Base-by-base conservation (phyloP, 2,888 invertebrate genomes). In the Acrobeloides nanus region DNA sequence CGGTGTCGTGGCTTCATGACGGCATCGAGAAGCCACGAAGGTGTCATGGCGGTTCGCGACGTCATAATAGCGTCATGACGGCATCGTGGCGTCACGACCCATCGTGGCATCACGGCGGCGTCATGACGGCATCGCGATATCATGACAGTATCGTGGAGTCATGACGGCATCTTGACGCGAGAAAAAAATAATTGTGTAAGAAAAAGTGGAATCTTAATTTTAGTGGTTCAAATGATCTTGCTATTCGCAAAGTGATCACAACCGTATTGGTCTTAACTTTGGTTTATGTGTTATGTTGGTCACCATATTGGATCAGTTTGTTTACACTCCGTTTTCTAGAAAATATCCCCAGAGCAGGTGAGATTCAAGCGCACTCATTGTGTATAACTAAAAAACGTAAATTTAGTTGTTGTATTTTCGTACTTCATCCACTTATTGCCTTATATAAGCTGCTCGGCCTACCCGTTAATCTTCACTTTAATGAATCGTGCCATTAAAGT, bases 371-470 rank as follows among this genome's bases (percentile, higher is more conserved):
- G 34, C 21, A 44, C 34, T 2, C 20, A 34, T 3, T 8, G 20
- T 34, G 5, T 34, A 7, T 20, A 20, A 34, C 34, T 4, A 10
- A 20, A 20, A 4, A 8, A 20, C 10, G 21, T 20, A n/a, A n/a
- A n/a, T 68, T 48, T 61, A 70, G 70, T 66, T 21, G 61, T 71
- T 38, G 65, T 71, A 45, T 54, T 66, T 44, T 62, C 60, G 41
- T 71, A 71, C 46, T 61, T 66, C 38, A 63, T 71, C 38, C 70
- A 72, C 40, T 57, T 72, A 25, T 55, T 72, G 27, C 72, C 72
- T 21, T 72, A 72, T 46, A 57, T 72, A 39, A 62, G 61, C 47
- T 72, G 72, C 44, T 57, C 61, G 21, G 69, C 66, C 7, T 72
- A 72, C 47, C 72, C 72, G 1, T 47, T 68, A 24, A 70, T 72